phyloP scores from a whole-genome alignment of 37 sponge, comb jelly and placozoan genomes.

The Bolinopsis microptera region DNA sequence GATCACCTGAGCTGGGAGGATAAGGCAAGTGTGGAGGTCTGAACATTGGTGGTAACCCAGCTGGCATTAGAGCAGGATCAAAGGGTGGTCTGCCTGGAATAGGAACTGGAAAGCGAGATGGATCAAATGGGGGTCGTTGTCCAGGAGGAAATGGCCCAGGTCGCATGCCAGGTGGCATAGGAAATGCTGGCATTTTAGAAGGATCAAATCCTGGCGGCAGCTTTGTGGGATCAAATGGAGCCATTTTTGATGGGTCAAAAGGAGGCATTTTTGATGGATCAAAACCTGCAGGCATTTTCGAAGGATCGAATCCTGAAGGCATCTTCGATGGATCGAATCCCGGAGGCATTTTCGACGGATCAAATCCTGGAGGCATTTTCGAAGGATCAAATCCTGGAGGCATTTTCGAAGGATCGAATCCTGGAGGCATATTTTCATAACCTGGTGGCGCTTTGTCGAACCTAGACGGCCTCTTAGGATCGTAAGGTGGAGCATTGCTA shows the following conservation, averaged over 20 bases:
- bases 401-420: not conserved
- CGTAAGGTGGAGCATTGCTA: not conserved
- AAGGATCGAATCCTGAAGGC: not conserved
- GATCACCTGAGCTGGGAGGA: not conserved
- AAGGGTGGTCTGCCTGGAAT: slow-evolving; percentile 8
- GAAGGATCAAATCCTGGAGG: slow-evolving; percentile 3
- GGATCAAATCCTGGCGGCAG: slow-evolving; percentile 46
- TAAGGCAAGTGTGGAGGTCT: slow-evolving; percentile 2
- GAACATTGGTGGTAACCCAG: slow-evolving; percentile 14
- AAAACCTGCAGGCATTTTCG: slow-evolving; percentile 4
- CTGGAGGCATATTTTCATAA: not conserved
- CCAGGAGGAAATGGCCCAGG: slow-evolving; percentile 1
- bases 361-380: not conserved
- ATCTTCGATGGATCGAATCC: slow-evolving; percentile 22
- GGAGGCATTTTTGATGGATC: slow-evolving; percentile 44
- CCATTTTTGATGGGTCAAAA: not conserved
- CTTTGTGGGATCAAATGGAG: slow-evolving; percentile 38
- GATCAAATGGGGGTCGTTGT: not conserved
- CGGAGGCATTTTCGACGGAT: slow-evolving; percentile 5
- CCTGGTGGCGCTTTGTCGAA: not conserved
- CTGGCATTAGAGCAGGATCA: not conserved
- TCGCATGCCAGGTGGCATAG: slow-evolving; percentile 45
- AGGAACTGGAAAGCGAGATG: not conserved
- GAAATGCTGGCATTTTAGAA: slow-evolving; percentile 20
- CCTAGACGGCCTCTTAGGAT: not conserved